Evolutionary conservation across 2,888 invertebrate species (phyloP).

Genomic region (Lasius fuliginosus): DNA sequence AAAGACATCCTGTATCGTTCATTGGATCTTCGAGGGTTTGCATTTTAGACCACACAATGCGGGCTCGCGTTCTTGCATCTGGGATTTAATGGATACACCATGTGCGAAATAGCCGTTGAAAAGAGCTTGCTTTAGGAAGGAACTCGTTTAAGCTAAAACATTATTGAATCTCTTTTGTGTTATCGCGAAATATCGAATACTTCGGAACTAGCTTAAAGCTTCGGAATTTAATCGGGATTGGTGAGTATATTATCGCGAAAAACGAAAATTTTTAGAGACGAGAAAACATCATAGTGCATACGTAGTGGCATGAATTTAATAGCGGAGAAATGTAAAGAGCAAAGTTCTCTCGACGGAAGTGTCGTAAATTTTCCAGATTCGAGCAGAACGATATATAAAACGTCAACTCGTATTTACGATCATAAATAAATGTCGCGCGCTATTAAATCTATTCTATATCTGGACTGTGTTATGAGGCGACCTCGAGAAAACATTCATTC

Average conservation of each 20-base stretch:
- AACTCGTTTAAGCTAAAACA: neutral
- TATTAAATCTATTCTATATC: slow-evolving; percentile 38
- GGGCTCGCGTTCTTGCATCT: slow-evolving; percentile 42
- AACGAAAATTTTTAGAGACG: neutral
- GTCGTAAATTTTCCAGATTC: slow-evolving; percentile 38
- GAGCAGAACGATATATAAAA: slow-evolving; percentile 30
- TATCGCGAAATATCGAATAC: neutral
- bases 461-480: slow-evolving; percentile 52
- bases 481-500: slow-evolving; percentile 50
- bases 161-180: neutral
- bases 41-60: slow-evolving; percentile 55
- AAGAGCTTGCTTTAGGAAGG: neutral
- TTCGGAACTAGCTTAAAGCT: neutral
- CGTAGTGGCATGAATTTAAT: neutral
- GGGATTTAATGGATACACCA: slow-evolving; percentile 23
- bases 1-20: slow-evolving; percentile 69
- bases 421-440: slow-evolving; percentile 30
- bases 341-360: slow-evolving; percentile 1
- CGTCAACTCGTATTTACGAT: slow-evolving; percentile 33
- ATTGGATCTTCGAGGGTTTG: slow-evolving; percentile 63
- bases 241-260: neutral
- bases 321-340: slow-evolving; percentile 7
- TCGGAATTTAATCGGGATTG: neutral
- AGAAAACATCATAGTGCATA: neutral
- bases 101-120: slow-evolving; percentile 31